phyloP scores from a whole-genome alignment of 2,797 vertebrate genomes.

The Urophycis tenuis region DNA sequence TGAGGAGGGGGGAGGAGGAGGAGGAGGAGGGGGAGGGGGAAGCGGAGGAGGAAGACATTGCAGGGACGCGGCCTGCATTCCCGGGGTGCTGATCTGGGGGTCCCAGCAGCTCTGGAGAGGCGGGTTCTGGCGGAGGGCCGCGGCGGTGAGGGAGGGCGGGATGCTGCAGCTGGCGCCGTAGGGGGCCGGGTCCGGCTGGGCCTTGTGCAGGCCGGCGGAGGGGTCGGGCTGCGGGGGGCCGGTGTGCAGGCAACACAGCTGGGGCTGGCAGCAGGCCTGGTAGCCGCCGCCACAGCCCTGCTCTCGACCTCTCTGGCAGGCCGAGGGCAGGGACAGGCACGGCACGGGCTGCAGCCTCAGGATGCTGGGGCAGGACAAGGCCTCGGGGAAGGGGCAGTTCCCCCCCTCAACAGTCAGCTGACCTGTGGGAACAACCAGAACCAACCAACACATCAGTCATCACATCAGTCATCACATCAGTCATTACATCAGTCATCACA shows the following conservation, averaged over 20 bases:
- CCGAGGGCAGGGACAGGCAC: slow-evolving; percentile 66
- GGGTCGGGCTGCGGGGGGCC: slow-evolving; percentile 61
- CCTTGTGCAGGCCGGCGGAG: slow-evolving; percentile 63
- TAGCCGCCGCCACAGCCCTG: slow-evolving; percentile 74
- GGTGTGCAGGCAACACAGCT: slow-evolving; percentile 81
- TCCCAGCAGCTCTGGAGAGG: slow-evolving; percentile 65
- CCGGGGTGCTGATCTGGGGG: slow-evolving; percentile 36
- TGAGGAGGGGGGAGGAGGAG: background rate
- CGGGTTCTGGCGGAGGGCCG: slow-evolving; percentile 45
- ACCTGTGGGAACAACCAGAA: slow-evolving; percentile 65
- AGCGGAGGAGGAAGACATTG: slow-evolving; percentile 46
- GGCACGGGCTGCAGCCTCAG: slow-evolving; percentile 75
- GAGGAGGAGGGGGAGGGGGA: background rate
- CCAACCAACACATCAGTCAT: background rate
- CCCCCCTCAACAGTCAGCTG: slow-evolving; percentile 82
- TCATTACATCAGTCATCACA: background rate
- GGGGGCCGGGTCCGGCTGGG: slow-evolving; percentile 54
- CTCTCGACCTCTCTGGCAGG: slow-evolving; percentile 64
- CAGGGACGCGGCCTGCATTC: slow-evolving; percentile 34
- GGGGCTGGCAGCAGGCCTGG: slow-evolving; percentile 68
- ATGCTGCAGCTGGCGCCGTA: slow-evolving; percentile 55
- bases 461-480: too few relatives aligned
- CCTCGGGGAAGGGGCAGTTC: slow-evolving; percentile 69
- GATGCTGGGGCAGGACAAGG: slow-evolving; percentile 61
- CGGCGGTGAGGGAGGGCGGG: slow-evolving; percentile 54